These are phyloP conservation scores for Acleris emargana DNA, from an alignment of 2,888 invertebrate genomes.

Conservation along the genomic window DNA sequence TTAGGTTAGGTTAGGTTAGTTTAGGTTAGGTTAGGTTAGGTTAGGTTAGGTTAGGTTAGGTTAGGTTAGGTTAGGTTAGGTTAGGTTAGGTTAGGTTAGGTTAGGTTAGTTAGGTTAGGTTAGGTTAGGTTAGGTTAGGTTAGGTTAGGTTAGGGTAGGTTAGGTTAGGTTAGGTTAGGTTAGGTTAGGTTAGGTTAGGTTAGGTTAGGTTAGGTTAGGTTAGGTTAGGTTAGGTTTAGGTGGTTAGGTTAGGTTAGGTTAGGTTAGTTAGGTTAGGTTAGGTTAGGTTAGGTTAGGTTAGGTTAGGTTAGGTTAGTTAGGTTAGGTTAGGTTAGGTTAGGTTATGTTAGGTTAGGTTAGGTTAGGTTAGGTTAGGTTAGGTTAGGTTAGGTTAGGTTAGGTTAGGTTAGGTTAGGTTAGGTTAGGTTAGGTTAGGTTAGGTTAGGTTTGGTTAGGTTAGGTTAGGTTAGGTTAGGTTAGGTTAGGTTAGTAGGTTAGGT, in stretches of 20 bases:
- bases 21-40: constrained; percentile 2
- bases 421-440: constrained; percentile 13
- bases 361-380: constrained; percentile 13
- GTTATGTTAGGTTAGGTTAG: too few species aligned
- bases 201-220: constrained; percentile 26
- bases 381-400: constrained; percentile 13
- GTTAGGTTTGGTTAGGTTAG: constrained; percentile 12
- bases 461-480: constrained; percentile 21
- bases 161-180: constrained; percentile 18
- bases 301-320: constrained; percentile 13
- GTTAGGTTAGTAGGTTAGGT: too few species aligned
- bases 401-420: constrained; percentile 13
- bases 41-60: constrained; percentile 2
- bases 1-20: too few species aligned
- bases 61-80: constrained; percentile 2
- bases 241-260: too few species aligned
- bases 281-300: constrained; percentile 25
- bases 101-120: constrained; percentile 2
- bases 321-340: constrained; percentile 13
- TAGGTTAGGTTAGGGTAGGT: constrained; percentile 2
- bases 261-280: constrained; percentile 34
- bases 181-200: constrained; percentile 17
- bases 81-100: constrained; percentile 2
- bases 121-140: constrained; percentile 2
- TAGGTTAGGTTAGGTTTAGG: constrained; percentile 31